A percentile compares a stretch with the other conserved stretches of the same genome.
Evolutionary conservation across 2,797 vertebrate genomes (phyloP).

Genomic region (Astyanax mexicanus): DNA sequence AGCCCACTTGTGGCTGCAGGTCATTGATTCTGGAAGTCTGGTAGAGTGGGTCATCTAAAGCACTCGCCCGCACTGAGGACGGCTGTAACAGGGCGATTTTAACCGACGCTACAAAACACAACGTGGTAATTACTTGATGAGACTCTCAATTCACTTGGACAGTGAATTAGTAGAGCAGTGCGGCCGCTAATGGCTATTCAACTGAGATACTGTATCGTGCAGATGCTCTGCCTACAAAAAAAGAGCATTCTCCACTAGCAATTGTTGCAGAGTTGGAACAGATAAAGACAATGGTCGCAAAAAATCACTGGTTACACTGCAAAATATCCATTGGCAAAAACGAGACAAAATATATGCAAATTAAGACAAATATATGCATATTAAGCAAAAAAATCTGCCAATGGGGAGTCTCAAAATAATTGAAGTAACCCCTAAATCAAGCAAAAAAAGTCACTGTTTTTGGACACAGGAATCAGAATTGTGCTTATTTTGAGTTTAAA

Average conservation of each 20-base stretch:
- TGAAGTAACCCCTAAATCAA: too few species aligned
- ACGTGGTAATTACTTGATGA: constrained; percentile 36
- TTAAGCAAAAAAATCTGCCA: too few species aligned
- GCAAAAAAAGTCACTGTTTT: too few species aligned
- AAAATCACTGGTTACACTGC: too few species aligned
- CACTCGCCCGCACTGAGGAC: background rate
- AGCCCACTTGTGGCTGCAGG: constrained; percentile 26
- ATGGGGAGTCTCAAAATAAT: too few species aligned
- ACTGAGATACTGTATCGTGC: constrained; percentile 14
- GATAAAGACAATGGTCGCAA: too few species aligned
- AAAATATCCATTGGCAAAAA: too few species aligned
- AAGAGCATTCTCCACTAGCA: background rate
- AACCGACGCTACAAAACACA: constrained; percentile 32
- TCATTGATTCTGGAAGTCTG: background rate
- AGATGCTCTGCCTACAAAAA: background rate
- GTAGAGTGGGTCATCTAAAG: background rate
- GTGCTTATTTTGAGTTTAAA: too few species aligned
- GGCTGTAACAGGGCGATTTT: background rate
- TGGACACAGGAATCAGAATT: too few species aligned
- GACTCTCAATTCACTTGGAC: constrained; percentile 20
- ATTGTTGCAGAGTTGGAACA: background rate
- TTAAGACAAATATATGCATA: too few species aligned
- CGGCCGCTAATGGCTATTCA: constrained; percentile 23
- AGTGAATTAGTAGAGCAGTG: constrained; percentile 22
- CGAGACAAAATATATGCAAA: too few species aligned